A percentile compares a stretch with the other conserved stretches of the same genome.
phyloP scores from a whole-genome alignment of 2,797 vertebrate genomes.

The Sebastes elongatus region DNA sequence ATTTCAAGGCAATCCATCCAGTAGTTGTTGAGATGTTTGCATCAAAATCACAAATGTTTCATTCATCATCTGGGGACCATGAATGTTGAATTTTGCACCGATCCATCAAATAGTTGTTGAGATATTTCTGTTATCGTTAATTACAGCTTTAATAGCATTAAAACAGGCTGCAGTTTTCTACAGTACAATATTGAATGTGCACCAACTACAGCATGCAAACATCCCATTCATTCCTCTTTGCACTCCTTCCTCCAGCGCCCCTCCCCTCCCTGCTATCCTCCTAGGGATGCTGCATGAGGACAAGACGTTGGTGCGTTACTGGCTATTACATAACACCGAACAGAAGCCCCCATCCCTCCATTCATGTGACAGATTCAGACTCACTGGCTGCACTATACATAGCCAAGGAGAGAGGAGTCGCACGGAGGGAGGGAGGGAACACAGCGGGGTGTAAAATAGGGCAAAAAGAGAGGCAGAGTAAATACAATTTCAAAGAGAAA shows the following conservation, averaged over 20 bases:
- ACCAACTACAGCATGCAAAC: conserved; percentile 12
- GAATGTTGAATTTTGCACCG: no score
- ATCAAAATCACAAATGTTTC: no score
- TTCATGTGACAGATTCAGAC: conserved; percentile 63
- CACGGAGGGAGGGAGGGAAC: not conserved
- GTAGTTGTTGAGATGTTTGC: not conserved
- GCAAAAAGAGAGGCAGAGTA: conserved; percentile 12
- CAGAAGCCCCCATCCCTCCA: conserved; percentile 43
- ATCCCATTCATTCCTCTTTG: conserved; percentile 37
- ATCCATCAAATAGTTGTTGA: not conserved
- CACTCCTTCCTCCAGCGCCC: not conserved
- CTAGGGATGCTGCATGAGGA: conserved; percentile 49
- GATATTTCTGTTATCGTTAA: not conserved
- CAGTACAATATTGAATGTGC: not conserved
- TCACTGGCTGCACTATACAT: conserved; percentile 44
- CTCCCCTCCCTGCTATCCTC: not conserved
- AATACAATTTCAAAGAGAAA: conserved; percentile 11
- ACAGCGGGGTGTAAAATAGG: conserved; percentile 14
- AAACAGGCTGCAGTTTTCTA: not conserved
- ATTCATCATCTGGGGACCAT: no score
- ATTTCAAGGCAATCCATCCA: not conserved
- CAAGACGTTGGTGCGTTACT: conserved; percentile 56
- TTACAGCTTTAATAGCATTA: not conserved
- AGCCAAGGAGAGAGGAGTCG: conserved; percentile 17
- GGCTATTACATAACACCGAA: conserved; percentile 63